These are phyloP conservation scores for Lepidocolaptes lacrymiger DNA, from an alignment of 2,797 vertebrate genomes.

Conservation along the genomic window DNA sequence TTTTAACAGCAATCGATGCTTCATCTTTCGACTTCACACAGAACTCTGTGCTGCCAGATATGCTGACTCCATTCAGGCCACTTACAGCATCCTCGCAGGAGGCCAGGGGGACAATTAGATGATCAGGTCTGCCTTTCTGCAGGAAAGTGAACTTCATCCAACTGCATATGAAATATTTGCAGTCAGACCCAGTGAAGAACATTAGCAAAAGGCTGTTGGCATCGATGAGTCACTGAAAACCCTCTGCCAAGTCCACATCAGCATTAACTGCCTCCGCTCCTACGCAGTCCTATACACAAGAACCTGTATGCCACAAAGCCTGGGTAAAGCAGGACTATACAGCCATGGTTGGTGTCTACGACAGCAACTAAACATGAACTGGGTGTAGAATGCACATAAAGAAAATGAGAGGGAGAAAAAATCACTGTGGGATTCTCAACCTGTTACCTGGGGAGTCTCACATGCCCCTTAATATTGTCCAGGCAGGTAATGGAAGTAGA, in stretches of 20 bases:
- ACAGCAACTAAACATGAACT: background rate
- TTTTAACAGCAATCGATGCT: conserved; percentile 13
- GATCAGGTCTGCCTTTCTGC: conserved; percentile 50
- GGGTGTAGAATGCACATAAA: background rate
- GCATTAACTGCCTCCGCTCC: conserved; percentile 2
- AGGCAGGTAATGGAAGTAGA: background rate
- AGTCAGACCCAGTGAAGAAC: conserved; percentile 25
- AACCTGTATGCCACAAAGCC: background rate
- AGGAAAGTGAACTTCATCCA: conserved; percentile 52
- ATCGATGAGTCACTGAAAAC: conserved; percentile 4
- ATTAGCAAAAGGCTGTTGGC: conserved; percentile 55
- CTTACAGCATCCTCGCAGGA: conserved; percentile 44
- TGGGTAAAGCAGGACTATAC: background rate
- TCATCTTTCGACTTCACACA: conserved; percentile 12
- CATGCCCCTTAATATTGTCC: background rate
- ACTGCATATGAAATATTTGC: conserved; percentile 27
- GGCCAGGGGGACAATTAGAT: conserved; percentile 55
- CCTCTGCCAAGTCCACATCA: conserved; percentile 46
- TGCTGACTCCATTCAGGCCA: conserved; percentile 23
- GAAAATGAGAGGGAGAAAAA: background rate
- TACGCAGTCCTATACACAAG: background rate
- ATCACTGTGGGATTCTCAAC: background rate
- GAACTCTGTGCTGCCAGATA: conserved; percentile 36
- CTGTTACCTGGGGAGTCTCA: background rate
- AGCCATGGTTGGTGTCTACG: background rate